A percentile compares a stretch with the other conserved stretches of the same genome.
These are phyloP conservation scores for Stegophylla sp. DNA, from an alignment of 2,888 invertebrate species.

Conservation along the genomic window DNA sequence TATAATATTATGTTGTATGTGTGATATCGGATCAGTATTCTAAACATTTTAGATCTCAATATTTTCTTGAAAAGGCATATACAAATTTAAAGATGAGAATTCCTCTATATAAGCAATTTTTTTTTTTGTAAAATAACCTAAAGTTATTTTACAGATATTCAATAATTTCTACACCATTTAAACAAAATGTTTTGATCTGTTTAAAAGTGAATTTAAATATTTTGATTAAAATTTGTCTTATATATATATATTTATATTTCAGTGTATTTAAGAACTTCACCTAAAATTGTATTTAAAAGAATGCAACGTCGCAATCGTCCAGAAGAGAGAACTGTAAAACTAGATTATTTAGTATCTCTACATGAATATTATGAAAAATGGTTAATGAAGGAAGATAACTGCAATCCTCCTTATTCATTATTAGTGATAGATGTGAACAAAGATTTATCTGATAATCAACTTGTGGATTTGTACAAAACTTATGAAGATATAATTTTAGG, in stretches of 20 bases:
- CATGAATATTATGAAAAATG: constrained; percentile 67
- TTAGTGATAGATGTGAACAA: constrained; percentile 65
- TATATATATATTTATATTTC: constrained; percentile 23
- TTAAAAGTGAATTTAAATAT: background rate
- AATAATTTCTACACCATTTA: too few relatives aligned
- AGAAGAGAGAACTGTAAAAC: constrained; percentile 65
- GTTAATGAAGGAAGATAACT: constrained; percentile 64
- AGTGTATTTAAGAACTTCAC: constrained; percentile 66
- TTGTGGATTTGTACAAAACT: constrained; percentile 52
- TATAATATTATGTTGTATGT: too few relatives aligned
- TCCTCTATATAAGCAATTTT: too few relatives aligned
- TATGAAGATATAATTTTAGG: constrained; percentile 56
- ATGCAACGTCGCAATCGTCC: constrained; percentile 65
- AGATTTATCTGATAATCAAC: constrained; percentile 62
- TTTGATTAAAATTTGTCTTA: background rate
- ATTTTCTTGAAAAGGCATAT: too few relatives aligned
- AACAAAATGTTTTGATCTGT: too few relatives aligned
- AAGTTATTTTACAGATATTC: too few relatives aligned
- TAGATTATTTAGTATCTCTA: constrained; percentile 64
- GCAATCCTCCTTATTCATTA: constrained; percentile 62
- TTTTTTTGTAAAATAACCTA: too few relatives aligned
- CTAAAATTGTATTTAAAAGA: constrained; percentile 65
- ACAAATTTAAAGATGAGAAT: too few relatives aligned
- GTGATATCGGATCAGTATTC: too few relatives aligned
- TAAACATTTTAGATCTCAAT: too few relatives aligned